Evolutionary conservation across 2,113 vertebrate genomes (phyloP), one percentile per base, ranked within the genome.

Genomic region (Tragelaphus imberbis): DNA sequence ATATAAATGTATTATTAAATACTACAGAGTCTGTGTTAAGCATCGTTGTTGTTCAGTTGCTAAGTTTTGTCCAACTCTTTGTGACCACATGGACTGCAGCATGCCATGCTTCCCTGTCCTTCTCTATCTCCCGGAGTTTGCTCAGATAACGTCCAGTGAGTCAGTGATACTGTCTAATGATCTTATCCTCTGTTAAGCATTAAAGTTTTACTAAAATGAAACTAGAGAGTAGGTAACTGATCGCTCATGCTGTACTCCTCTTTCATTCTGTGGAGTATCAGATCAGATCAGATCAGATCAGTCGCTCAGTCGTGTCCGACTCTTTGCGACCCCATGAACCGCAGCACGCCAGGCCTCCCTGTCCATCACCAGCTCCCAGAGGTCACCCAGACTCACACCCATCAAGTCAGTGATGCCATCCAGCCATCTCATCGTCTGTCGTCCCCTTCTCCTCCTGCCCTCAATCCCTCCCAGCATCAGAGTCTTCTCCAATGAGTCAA

Each of bases 31-130:
- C 56, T 47, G 21, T 63, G 19, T 7, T 51, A 53, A 58, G 15
- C 28, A 33, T 27, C 25, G 27, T 27, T 44, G 71, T 44, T 44
- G 71, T 77, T 77, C 23, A 44, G 71, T 44, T 44, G 36, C 71
- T 77, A 77, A 44, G 6, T 44, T 27, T 13, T 27, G 71, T 77
- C 36, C 36, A 77, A 27, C 71, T 44, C 36, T 25, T 14, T 77
- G 36, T 40, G 10, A 44, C 71, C 0, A 0, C 71, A 25, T 44
- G 36, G 23, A 25, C 71, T 44, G 36, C 71, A 25, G 4, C 71
- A 25, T 44, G 36, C 23, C 12, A 7, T 3, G 23, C 71, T 27
- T 77, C 23, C 12, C 71, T 77, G 36, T 44, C 71, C 21, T 77
- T 14, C 36, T 25, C 23, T 44, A 0, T 14, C 36, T 27, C 71